Evolutionary conservation across 2,113 vertebrate genomes (phyloP), one percentile per base, ranked within the genome.

Genomic region (Thunnus thynnus): DNA sequence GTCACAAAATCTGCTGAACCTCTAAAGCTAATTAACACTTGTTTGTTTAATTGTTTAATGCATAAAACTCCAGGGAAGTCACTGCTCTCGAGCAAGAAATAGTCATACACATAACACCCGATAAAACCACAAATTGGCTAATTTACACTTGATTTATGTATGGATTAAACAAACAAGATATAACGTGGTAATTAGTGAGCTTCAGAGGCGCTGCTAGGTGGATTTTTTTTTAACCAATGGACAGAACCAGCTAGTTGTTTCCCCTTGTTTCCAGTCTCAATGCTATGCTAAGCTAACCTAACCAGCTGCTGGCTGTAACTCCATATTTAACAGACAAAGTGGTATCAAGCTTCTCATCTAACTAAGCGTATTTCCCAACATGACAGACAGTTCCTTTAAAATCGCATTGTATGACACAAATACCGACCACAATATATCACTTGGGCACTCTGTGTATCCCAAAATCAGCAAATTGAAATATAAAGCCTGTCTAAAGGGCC

Each of bases 401-500:
- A 54, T 70, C 3, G 44, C 10, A 14, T 25, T 48, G 13, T 44
- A 17, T 7, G 72, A 69, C 48, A 44, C 27, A 72, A 74, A 72
- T 11, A 63, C 46, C 13, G 20, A 13, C 61, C 69, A 68, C 55
- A 50, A 13, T 69, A 56, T 36, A 52, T 65, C 0, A 30, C 66
- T 62, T 30, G 52, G 27, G 55, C 36, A 14, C 50, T 51, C 1
- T 58, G n/a, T 32, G 65, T 68, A 30, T 36, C 44, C 20, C 1
- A 22, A 66, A 61, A 58, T 68, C 30, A 68, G 61, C 14, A 57
- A 82, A 85, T 50, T 67, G 65, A 72, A 70, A 83, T 77, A 66
- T 86, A 82, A 87, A 82, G 79, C 85, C 55, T 48, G 50, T 86
- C 80, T 82, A 67, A 88, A 83, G 14, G 66, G 75, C 62, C 30